Evolutionary conservation across 2,888 invertebrate species (phyloP).

Genomic region (Minunthozetes semirufus): DNA sequence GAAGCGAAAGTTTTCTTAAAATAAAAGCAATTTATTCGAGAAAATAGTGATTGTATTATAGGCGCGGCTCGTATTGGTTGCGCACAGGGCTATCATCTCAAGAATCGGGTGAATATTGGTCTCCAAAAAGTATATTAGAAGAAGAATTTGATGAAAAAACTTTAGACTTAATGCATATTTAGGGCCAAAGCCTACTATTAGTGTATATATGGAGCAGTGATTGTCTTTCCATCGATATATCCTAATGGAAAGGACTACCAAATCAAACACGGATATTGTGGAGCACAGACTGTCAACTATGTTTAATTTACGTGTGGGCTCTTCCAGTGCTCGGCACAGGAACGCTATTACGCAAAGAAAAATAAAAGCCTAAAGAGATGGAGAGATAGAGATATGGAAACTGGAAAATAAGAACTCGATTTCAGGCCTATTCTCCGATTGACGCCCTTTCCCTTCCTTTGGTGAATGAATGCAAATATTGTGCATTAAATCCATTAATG

Average conservation of each 20-base stretch:
- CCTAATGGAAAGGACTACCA: conserved; percentile 7
- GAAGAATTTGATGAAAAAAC: not conserved
- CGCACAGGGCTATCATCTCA: not conserved
- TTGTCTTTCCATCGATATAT: conserved; percentile 1
- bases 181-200: not conserved
- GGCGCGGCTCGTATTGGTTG: not conserved
- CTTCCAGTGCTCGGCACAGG: not conserved
- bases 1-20: too few species aligned
- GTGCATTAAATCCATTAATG: conserved; percentile 25
- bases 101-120: not conserved
- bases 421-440: not conserved
- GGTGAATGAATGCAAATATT: conserved; percentile 25
- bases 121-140: not conserved
- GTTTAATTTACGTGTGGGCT: conserved; percentile 22
- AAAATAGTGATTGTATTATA: too few species aligned
- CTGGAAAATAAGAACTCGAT: not conserved
- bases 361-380: not conserved
- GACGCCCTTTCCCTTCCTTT: conserved; percentile 7
- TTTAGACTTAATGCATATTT: not conserved
- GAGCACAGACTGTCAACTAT: conserved; percentile 18
- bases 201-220: not conserved
- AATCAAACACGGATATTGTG: conserved; percentile 27
- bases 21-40: too few species aligned
- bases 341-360: not conserved
- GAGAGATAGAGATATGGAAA: not conserved